Conservation (phyloP, 2,888 invertebrate species). For the Halictus ligatus region DNA sequence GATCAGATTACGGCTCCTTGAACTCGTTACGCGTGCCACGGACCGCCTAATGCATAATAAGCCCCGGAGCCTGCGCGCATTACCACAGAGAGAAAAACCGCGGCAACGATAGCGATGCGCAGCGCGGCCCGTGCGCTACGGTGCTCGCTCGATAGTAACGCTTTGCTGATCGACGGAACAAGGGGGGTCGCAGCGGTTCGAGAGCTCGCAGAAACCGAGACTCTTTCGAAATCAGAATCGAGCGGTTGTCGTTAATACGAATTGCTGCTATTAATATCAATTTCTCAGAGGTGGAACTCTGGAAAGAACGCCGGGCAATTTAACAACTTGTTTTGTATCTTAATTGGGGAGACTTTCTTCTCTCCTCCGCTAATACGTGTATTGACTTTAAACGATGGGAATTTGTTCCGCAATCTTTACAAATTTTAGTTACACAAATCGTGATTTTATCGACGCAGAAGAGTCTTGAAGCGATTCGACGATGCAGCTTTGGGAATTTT, state of each 20-base stretch:
- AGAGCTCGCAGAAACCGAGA: not conserved
- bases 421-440: not conserved
- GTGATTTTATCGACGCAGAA: not conserved
- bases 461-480: not conserved
- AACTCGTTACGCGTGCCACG: slow-evolving; percentile 57
- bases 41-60: slow-evolving; percentile 53
- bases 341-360: not conserved
- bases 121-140: slow-evolving; percentile 1
- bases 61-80: slow-evolving; percentile 45
- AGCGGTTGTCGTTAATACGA: not conserved
- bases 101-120: slow-evolving; percentile 27
- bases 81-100: slow-evolving; percentile 38
- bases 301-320: not conserved
- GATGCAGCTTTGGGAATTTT: not conserved
- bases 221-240: not conserved
- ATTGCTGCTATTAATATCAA: not conserved
- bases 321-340: not conserved
- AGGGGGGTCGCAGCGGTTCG: not conserved
- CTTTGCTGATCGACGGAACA: not conserved
- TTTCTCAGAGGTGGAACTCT: not conserved
- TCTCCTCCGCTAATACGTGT: not conserved
- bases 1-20: slow-evolving; percentile 59
- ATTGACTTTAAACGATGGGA: not conserved
- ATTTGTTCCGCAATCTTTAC: not conserved
- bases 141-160: not conserved